phyloP scores from a whole-genome alignment of 2,113 vertebrate species.

The Cavia aperea region DNA sequence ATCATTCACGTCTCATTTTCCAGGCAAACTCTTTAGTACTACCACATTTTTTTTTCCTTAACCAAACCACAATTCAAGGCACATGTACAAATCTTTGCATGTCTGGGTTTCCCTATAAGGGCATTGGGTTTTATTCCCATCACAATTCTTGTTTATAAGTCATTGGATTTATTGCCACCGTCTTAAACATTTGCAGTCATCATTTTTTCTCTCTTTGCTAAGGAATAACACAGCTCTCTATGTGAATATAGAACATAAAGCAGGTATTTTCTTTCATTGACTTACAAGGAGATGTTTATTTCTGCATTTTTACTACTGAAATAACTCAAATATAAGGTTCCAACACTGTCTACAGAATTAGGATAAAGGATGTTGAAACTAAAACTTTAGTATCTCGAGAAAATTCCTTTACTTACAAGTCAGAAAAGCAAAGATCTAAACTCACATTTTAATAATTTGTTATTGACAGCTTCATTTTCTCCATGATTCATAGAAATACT shows the following conservation, averaged over 20 bases:
- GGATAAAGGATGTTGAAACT: neutral
- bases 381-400: neutral
- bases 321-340: neutral
- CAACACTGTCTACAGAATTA: neutral
- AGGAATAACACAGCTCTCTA: conserved; percentile 16
- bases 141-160: conserved; percentile 64
- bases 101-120: conserved; percentile 67
- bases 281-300: conserved; percentile 36
- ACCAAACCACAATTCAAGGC: neutral
- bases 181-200: conserved; percentile 40
- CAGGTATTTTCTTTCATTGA: conserved; percentile 52
- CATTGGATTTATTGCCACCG: conserved; percentile 52
- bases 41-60: conserved; percentile 36
- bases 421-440: neutral
- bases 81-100: neutral
- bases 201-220: conserved; percentile 3
- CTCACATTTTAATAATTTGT: neutral
- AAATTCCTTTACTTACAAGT: neutral
- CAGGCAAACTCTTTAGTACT: conserved; percentile 46
- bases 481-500: neutral
- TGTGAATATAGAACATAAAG: conserved; percentile 12
- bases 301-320: conserved; percentile 13
- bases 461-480: neutral
- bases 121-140: conserved; percentile 55
- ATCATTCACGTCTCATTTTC: conserved; percentile 76